Percentiles rank a stretch among this genome's conserved stretches.
These are phyloP conservation scores for Tychaedon coryphoeus DNA, from an alignment of 2,113 vertebrate genomes.

Conservation along the genomic window DNA sequence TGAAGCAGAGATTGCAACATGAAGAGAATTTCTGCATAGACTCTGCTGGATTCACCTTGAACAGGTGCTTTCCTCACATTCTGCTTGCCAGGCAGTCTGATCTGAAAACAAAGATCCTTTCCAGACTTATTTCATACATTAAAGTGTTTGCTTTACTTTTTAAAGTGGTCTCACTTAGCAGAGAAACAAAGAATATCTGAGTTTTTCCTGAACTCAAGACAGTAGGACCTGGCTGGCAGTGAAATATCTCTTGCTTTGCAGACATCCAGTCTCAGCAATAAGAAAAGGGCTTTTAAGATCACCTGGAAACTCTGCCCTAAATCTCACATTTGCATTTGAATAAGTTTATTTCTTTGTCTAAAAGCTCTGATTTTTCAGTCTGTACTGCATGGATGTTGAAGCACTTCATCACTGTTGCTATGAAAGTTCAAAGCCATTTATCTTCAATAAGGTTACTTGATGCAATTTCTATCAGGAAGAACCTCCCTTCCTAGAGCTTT, in stretches of 20 bases:
- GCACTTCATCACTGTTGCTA: slow-evolving; percentile 49
- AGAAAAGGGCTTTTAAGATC: background rate
- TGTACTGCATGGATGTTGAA: background rate
- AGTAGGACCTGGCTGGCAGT: background rate
- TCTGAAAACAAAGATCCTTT: background rate
- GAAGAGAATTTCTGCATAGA: background rate
- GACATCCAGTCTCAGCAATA: background rate
- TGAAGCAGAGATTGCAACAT: background rate
- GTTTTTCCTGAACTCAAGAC: background rate
- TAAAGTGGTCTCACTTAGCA: background rate
- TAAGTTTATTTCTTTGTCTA: slow-evolving; percentile 34
- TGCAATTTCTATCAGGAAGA: slow-evolving; percentile 35
- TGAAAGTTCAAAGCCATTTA: slow-evolving; percentile 60
- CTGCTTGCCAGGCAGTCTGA: background rate
- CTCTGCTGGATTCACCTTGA: background rate
- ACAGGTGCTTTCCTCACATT: background rate
- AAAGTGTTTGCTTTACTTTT: background rate
- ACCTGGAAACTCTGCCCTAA: background rate
- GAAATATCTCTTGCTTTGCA: background rate
- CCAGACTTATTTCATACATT: background rate
- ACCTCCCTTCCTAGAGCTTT: slow-evolving; percentile 18
- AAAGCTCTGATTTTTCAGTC: slow-evolving; percentile 28
- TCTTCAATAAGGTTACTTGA: slow-evolving; percentile 47
- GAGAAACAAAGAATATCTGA: background rate
- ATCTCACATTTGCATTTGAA: background rate